Conservation (phyloP, 2,113 vertebrate species). For the Pitta sordida region DNA sequence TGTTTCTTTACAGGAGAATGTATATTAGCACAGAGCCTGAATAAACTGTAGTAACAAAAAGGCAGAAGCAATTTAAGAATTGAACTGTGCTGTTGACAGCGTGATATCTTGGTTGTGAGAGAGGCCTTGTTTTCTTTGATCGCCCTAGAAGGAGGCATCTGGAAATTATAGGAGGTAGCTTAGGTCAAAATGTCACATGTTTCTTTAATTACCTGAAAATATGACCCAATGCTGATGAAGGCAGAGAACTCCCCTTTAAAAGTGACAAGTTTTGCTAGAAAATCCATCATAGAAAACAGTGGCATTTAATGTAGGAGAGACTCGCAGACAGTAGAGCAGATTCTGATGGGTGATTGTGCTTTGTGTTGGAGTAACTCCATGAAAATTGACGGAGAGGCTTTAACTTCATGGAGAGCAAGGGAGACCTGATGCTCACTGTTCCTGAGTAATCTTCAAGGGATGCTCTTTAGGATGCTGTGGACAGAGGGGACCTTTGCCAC, state of each 20-base stretch:
- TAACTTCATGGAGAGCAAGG: not conserved
- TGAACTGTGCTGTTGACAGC: not conserved
- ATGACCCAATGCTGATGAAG: conserved; percentile 51
- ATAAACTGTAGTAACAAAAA: conserved; percentile 15
- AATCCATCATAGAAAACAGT: not conserved
- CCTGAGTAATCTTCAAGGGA: not conserved
- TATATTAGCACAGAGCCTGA: not conserved
- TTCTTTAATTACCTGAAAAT: conserved; percentile 67
- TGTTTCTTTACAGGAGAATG: not conserved
- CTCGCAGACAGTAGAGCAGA: not conserved
- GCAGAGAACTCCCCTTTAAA: not conserved
- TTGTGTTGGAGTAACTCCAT: not conserved
- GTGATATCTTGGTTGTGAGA: conserved; percentile 56
- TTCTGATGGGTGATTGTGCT: not conserved
- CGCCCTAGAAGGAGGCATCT: conserved; percentile 50
- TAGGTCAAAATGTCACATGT: conserved; percentile 62
- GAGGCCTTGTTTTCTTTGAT: conserved; percentile 65
- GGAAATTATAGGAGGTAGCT: conserved; percentile 67
- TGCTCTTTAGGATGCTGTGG: not conserved
- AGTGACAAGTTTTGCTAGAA: conserved; percentile 35
- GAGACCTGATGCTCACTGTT: not conserved
- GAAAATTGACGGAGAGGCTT: not conserved
- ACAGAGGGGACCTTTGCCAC: not conserved
- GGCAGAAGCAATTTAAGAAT: conserved; percentile 33
- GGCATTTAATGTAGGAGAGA: not conserved